Evolutionary conservation across 2,888 invertebrate genomes (phyloP).

Genomic region (Rhagium mordax): DNA sequence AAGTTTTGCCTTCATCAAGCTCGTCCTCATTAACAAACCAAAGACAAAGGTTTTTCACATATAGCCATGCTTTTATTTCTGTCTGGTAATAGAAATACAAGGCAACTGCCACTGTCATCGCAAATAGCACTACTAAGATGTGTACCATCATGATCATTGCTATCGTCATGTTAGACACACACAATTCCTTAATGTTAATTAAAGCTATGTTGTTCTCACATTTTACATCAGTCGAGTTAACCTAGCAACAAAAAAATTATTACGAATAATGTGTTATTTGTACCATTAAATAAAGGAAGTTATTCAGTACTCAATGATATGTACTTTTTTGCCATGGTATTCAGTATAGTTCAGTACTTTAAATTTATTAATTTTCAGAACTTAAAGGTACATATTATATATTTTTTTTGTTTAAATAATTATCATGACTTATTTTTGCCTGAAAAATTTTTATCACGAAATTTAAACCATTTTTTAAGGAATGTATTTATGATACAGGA

Average conservation of each 20-base stretch:
- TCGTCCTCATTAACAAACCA: conserved; percentile 81
- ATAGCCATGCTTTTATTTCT: conserved; percentile 80
- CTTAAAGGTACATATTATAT: too few relatives aligned
- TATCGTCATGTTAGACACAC: conserved; percentile 52
- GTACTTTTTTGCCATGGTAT: too few relatives aligned
- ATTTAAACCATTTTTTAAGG: too few relatives aligned
- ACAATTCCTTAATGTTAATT: conserved; percentile 60
- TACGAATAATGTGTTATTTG: background rate
- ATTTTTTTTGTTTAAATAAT: too few relatives aligned
- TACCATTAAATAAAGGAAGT: background rate
- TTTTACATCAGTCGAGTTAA: conserved; percentile 40
- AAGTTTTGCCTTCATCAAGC: conserved; percentile 78
- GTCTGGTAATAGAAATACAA: conserved; percentile 73
- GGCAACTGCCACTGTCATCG: conserved; percentile 65
- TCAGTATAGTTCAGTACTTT: too few relatives aligned
- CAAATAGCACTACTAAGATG: conserved; percentile 58
- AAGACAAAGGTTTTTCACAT: conserved; percentile 74
- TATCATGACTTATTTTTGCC: too few relatives aligned
- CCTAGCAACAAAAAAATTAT: conserved; percentile 37
- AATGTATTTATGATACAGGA: too few relatives aligned
- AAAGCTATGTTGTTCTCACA: conserved; percentile 54
- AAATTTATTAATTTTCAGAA: too few relatives aligned
- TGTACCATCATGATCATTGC: conserved; percentile 62
- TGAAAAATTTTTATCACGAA: too few relatives aligned
- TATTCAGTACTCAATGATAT: too few relatives aligned